Percentiles rank a stretch among this genome's conserved stretches.
These are phyloP conservation scores for Anoplolepis gracilipes DNA, from an alignment of 1,140 invertebrate species.

Conservation along the genomic window DNA sequence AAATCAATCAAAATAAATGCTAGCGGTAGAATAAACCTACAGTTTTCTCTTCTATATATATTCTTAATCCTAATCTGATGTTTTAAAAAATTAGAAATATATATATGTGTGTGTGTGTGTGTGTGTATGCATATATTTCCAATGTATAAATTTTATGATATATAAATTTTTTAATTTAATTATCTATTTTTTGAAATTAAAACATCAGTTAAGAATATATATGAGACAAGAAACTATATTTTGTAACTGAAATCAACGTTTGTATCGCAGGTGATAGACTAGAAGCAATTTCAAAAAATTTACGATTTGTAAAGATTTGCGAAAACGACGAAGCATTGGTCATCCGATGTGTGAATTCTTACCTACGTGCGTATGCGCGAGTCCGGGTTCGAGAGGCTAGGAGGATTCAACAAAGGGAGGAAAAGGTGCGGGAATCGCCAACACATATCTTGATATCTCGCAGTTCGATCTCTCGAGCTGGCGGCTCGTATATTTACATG, in stretches of 20 bases:
- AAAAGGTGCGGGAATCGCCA: constrained; percentile 75
- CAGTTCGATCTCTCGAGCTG: constrained; percentile 79
- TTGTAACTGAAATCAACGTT: neutral
- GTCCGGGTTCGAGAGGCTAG: neutral
- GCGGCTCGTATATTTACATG: constrained; percentile 83
- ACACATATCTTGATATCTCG: constrained; percentile 82
- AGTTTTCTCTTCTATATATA: constrained; percentile 9
- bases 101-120: too few species aligned
- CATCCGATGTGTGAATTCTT: constrained; percentile 40
- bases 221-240: neutral
- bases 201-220: neutral
- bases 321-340: constrained; percentile 58
- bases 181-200: too few species aligned
- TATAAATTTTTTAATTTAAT: too few species aligned
- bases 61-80: neutral
- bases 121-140: too few species aligned
- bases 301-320: constrained; percentile 44
- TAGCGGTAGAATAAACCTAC: neutral
- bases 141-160: too few species aligned
- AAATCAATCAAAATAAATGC: neutral
- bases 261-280: constrained; percentile 45
- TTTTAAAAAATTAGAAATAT: neutral
- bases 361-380: neutral
- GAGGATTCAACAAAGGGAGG: constrained; percentile 20
- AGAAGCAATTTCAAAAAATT: constrained; percentile 64